Evolutionary conservation across 2,888 invertebrate genomes (phyloP), one percentile per base, ranked within the genome.

Genomic region (Heteromyza rotundicornis): DNA sequence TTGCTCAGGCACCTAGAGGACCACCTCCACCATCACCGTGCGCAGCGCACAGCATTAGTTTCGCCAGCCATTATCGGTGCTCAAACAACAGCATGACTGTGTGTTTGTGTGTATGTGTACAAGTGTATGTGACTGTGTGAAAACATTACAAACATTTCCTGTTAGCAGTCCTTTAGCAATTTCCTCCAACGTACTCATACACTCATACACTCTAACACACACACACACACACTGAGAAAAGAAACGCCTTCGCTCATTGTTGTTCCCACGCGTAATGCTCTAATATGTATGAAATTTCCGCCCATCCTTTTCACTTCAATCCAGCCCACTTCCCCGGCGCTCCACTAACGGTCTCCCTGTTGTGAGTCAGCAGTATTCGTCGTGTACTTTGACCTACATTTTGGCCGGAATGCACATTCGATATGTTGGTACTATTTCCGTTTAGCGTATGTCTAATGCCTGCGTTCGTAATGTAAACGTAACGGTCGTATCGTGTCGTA

Each of bases 371-470:
- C n/a, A n/a, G n/a, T n/a, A n/a, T n/a, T n/a, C n/a, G n/a, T n/a
- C n/a, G 47, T 20, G 3, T 47, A 47, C 20, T 47, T 47, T 47
- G 47, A 47, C 47, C 47, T 20, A 47, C 47, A 47, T 47, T 47
- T 47, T 5, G 2, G 19, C 47, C 7, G 47, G 47, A 17, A 47
- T 47, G 47, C 20, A 47, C 20, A 47, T 19, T 40, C 10, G 40
- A n/a, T 40, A n/a, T 12, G 40, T n/a, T 3, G 40, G 40, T n/a
- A 40, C 12, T 14, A n/a, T 40, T n/a, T 40, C 3, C n/a, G 8
- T 7, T 8, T 3, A 40, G 40, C n/a, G 40, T 40, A n/a, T 40
- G 40, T 14, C 17, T 17, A 7, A 20, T 47, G 20, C 47, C 2
- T 47, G 14, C 20, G 20, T 8, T 5, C 14, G n/a, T n/a, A n/a